Base-by-base conservation (phyloP, 2,113 vertebrate genomes). In the Onychorhynchus coronatus region DNA sequence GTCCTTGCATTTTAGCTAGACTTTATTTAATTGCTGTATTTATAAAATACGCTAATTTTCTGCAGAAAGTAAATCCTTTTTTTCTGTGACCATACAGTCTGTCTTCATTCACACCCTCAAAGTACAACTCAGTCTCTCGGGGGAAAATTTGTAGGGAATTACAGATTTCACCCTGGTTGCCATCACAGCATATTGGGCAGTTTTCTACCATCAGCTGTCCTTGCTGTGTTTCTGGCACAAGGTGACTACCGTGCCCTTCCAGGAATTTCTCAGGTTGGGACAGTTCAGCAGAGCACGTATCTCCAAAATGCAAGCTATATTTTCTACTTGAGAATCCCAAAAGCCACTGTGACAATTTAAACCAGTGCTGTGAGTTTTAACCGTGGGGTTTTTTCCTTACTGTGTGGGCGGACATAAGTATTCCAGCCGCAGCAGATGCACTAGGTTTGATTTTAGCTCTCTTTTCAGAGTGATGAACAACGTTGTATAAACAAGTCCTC, bases 371-470 rank as follows among this genome's bases (percentile, higher is more conserved):
- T 2, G 1, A 59, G 22, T 49, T 74, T 82, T 76, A 61, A n/a
- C 52, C 23, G 18, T 27, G 2, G 11, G 2, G 10, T 31, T 25
- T 14, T 78, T 90, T 4, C n/a, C 47, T 66, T 35, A 6, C 20
- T 10, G 0, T 8, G 11, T 46, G 16, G 22, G 55, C 0, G 1
- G 37, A 73, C 8, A 6, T 5, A 28, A 65, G 30, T 14, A 76
- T 21, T 72, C 11, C 30, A 58, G 12, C 9, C 28, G 24, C 37
- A 70, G 37, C 31, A 62, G 52, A 74, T 3, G 16, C 2, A 4
- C 23, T 17, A 56, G 33, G 11, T 55, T 72, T 88, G 44, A 62
- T 20, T 80, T 92, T 50, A 82, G 61, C 3, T 74, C 49, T 0
- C 2, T 70, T 88, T 74, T 20, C 47, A 52, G 39, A 47, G 39